phyloP scores from a whole-genome alignment of 2,797 vertebrate species.

The Lerista edwardsae region DNA sequence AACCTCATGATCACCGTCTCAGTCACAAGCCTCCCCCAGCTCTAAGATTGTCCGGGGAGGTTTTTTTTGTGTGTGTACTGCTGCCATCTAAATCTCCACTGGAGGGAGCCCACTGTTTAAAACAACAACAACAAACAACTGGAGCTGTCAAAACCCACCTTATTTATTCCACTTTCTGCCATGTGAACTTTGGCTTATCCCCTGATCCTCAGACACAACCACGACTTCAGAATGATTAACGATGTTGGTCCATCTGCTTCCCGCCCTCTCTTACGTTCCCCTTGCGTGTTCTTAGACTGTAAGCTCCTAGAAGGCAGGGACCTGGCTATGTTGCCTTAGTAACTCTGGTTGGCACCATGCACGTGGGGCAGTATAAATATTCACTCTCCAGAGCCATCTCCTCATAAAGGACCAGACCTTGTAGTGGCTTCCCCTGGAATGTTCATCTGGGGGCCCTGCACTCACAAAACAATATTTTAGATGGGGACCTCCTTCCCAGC shows the following conservation, averaged over 20 bases:
- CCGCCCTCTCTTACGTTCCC: neutral
- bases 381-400: neutral
- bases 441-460: neutral
- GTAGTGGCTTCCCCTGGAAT: neutral
- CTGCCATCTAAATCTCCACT: too few relatives aligned
- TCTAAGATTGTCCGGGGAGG: too few relatives aligned
- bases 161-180: too few relatives aligned
- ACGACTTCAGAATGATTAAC: neutral
- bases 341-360: neutral
- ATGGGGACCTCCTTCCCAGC: neutral
- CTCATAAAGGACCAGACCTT: neutral
- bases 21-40: too few relatives aligned
- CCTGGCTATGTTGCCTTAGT: neutral
- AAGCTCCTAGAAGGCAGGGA: neutral
- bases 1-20: too few relatives aligned
- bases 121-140: too few relatives aligned
- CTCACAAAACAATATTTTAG: neutral
- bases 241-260: too few relatives aligned
- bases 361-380: neutral
- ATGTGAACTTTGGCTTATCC: neutral
- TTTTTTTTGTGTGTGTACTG: too few relatives aligned
- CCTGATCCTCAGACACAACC: neutral
- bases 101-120: too few relatives aligned
- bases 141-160: neutral
- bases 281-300: neutral